Base-by-base conservation (phyloP, 2,113 vertebrate species). In the Stictonetta naevosa region DNA sequence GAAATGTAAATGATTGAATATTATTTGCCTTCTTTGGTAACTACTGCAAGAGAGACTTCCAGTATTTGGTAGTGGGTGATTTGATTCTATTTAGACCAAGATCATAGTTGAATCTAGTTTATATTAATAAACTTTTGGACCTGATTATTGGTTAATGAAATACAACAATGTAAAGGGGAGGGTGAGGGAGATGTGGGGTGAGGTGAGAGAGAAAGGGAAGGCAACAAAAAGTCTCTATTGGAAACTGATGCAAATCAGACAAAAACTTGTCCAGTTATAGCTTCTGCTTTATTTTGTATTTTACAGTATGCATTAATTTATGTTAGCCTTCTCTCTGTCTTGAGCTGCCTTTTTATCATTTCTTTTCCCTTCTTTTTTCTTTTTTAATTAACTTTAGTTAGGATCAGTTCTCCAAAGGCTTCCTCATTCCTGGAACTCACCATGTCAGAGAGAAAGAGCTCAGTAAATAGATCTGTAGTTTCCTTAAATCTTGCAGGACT, bases 71-170 rank as follows among this genome's bases (percentile, higher is more conserved):
- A 89, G 58, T 31, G 53, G 36, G 26, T 69, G 6, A 62, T 86
- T 93, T 1, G 5, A 52, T 52, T 38, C 14, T 55, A 33, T 89
- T 85, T 92, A 75, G 31, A 84, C 8, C 66, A 91, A 44, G 16
- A 81, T 4, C 4, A 16, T 36, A 34, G 40, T 64, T 42, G 76
- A 82, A 53, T 90, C 44, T n/a, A 86, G 38, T 84, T 88, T 40
- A 40, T 44, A 86, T 74, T 73, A 89, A 83, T 89, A 91, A 84
- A 90, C 31, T 71, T 93, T 93, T 85, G 81, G 67, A 89, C 53
- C 55, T 83, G 86, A 74, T 87, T 94, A 92, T 52, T 87, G 77
- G 63, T 92, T 95, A 89, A 91, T 72, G 53, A 93, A 79, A 75
- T 62, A 48, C 4, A 62, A 4, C 46, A 38, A 42, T 0, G 0